phyloP scores from a whole-genome alignment of 2,888 invertebrate species.

The Ischnura elegans region DNA sequence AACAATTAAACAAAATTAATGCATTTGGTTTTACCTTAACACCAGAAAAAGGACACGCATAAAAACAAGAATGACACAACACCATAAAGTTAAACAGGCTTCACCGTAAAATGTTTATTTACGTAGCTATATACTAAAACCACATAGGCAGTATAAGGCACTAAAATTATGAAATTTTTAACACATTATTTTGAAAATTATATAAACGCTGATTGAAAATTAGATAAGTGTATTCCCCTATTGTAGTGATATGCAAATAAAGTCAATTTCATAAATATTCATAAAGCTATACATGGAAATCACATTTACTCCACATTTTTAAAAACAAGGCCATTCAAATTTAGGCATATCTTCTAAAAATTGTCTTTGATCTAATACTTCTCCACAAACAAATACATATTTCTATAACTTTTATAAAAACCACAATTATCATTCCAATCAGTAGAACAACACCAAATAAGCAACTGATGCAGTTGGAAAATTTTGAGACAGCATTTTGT shows the following conservation, averaged over 20 bases:
- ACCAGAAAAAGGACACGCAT: neutral
- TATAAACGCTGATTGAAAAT: neutral
- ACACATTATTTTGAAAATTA: neutral
- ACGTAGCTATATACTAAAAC: neutral
- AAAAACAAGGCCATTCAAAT: no score
- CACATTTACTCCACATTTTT: no score
- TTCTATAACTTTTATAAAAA: neutral
- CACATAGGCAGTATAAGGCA: neutral
- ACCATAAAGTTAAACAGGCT: neutral
- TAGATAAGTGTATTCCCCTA: neutral
- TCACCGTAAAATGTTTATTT: neutral
- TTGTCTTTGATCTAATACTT: no score
- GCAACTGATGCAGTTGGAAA: neutral
- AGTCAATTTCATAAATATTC: no score
- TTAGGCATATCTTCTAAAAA: no score
- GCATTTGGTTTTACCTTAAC: neutral
- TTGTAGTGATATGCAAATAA: neutral
- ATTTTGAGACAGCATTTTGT: neutral
- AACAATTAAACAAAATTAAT: slow-evolving; percentile 3
- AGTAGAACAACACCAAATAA: neutral
- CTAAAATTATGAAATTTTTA: slow-evolving; percentile 15
- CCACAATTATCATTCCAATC: neutral
- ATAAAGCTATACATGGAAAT: no score
- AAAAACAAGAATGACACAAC: slow-evolving; percentile 1
- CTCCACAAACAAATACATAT: neutral